Evolutionary conservation across 2,797 vertebrate genomes (phyloP).

Genomic region (Chrysocyon brachyurus): DNA sequence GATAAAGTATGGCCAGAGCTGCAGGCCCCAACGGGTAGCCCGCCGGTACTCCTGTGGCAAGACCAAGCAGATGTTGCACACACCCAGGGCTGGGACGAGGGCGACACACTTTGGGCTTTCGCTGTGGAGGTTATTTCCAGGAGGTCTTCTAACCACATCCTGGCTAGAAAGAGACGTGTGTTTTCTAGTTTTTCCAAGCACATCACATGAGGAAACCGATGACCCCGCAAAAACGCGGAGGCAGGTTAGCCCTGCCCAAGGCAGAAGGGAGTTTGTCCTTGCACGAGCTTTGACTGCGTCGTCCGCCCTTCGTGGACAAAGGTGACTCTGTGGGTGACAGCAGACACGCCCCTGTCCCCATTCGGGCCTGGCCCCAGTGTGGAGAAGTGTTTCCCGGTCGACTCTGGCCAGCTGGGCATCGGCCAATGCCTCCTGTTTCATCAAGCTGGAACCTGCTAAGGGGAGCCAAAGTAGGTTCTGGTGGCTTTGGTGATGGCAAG

Average conservation of each 20-base stretch:
- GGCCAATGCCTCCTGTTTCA: not conserved
- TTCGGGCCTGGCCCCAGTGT: not conserved
- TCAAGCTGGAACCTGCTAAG: conserved; percentile 21
- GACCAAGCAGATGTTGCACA: not conserved
- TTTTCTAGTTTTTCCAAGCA: conserved; percentile 19
- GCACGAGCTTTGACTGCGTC: not conserved
- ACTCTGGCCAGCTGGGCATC: not conserved
- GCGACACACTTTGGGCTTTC: not conserved
- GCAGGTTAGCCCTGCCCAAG: not conserved
- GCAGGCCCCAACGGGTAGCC: not conserved
- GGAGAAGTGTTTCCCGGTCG: not conserved
- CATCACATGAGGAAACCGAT: not conserved
- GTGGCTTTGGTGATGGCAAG: not conserved
- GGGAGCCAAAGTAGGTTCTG: not conserved
- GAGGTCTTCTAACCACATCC: not conserved
- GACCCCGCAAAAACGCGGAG: not conserved
- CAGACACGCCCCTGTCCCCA: not conserved
- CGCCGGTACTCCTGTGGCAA: not conserved
- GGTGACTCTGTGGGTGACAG: not conserved
- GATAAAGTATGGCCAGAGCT: conserved; percentile 27
- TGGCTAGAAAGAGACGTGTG: not conserved
- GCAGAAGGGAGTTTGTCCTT: not conserved
- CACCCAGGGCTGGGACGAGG: not conserved
- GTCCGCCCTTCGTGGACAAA: not conserved
- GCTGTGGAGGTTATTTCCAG: not conserved